Percentiles rank a stretch among this genome's conserved stretches.
Conservation (phyloP, 2,888 invertebrate genomes). For the Yponomeuta malinellus region DNA sequence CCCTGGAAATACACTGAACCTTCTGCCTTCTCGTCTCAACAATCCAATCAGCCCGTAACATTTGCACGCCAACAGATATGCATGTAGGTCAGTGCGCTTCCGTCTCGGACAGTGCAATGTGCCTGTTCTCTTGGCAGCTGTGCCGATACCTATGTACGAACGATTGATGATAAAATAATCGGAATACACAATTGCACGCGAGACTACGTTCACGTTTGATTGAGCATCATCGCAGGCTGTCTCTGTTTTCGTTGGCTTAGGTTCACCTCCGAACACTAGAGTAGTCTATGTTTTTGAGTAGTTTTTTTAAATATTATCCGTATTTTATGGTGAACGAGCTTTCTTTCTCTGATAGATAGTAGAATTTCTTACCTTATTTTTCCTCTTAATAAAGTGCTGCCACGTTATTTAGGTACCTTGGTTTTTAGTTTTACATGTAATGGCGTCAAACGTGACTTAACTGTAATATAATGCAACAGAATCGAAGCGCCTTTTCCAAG, state of each 20-base stretch:
- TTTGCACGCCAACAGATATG: constrained; percentile 30
- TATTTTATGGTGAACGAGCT: too few species aligned
- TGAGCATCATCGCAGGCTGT: not conserved
- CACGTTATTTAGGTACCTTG: too few species aligned
- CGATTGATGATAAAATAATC: constrained; percentile 20
- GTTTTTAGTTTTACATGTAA: too few species aligned
- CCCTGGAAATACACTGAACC: not conserved
- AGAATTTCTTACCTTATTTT: too few species aligned
- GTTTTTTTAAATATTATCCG: too few species aligned
- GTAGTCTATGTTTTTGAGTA: too few species aligned
- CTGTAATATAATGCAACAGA: too few species aligned
- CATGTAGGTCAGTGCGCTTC: constrained; percentile 55
- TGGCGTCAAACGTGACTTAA: too few species aligned
- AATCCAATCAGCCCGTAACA: constrained; percentile 28
- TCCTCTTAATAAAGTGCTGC: too few species aligned
- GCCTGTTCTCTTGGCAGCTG: constrained; percentile 40
- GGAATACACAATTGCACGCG: constrained; percentile 14
- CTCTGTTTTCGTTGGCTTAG: not conserved
- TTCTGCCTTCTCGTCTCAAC: not conserved
- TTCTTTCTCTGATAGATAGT: too few species aligned
- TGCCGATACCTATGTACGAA: constrained; percentile 18
- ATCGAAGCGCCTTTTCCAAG: too few species aligned
- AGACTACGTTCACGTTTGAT: not conserved
- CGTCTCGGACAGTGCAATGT: constrained; percentile 42
- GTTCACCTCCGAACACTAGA: too few species aligned